These are phyloP conservation scores for Sapayoa aenigma DNA, from an alignment of 2,113 vertebrate species.

Conservation along the genomic window DNA sequence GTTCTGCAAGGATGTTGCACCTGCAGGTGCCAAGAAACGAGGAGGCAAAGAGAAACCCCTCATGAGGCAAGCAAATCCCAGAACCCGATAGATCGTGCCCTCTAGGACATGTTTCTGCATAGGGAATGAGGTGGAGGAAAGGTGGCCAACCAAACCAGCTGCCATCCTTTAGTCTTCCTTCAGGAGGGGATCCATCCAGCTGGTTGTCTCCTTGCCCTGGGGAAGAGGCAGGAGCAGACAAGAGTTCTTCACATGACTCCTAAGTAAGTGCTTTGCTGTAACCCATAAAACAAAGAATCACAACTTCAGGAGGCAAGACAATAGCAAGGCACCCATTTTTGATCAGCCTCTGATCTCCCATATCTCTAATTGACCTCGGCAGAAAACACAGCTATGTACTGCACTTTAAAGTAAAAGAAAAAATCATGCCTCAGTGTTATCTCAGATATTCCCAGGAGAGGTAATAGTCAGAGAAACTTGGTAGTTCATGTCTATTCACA, in stretches of 20 bases:
- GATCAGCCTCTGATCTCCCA: background rate
- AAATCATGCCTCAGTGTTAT: background rate
- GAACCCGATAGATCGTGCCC: background rate
- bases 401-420: background rate
- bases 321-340: background rate
- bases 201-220: background rate
- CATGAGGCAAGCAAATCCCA: background rate
- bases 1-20: background rate
- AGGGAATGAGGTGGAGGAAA: background rate
- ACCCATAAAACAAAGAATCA: background rate
- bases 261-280: background rate
- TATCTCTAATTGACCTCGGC: background rate
- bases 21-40: background rate
- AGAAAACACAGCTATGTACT: background rate
- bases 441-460: background rate
- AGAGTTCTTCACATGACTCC: background rate
- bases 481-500: background rate
- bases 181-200: background rate
- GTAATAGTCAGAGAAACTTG: background rate
- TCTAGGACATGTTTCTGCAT: rapidly evolving
- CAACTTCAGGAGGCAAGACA: background rate
- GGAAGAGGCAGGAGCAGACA: background rate
- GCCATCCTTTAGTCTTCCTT: background rate
- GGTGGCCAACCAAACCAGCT: background rate
- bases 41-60: background rate